Evolutionary conservation across 2,888 invertebrate species (phyloP).

Genomic region (Syritta pipiens): DNA sequence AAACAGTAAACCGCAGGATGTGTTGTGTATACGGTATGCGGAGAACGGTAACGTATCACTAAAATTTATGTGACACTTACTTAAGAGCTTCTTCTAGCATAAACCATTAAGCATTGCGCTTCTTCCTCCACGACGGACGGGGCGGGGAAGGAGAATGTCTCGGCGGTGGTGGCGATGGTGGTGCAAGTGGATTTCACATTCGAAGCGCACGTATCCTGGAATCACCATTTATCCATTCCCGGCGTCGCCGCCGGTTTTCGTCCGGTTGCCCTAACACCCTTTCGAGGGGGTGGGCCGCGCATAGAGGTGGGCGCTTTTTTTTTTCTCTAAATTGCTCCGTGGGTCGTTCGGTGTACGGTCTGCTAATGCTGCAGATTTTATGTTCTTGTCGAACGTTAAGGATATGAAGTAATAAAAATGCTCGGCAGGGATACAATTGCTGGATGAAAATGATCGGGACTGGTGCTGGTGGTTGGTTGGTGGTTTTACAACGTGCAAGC

Average conservation of each 20-base stretch:
- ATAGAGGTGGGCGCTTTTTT: conserved; percentile 9
- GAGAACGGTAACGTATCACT: conserved; percentile 70
- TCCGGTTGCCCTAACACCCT: conserved; percentile 31
- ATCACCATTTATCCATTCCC: conserved; percentile 68
- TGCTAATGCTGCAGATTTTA: conserved; percentile 58
- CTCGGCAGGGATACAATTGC: conserved; percentile 66
- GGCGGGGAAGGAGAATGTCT: conserved; percentile 5
- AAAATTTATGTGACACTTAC: conserved; percentile 72
- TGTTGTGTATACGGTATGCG: conserved; percentile 64
- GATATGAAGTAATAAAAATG: conserved; percentile 69
- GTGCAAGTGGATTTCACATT: conserved; percentile 68
- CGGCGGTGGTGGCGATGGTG: conserved; percentile 18
- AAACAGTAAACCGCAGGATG: conserved; percentile 68
- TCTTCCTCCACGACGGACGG: conserved; percentile 37
- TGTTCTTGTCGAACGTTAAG: conserved; percentile 68
- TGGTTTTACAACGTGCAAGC: conserved; percentile 55
- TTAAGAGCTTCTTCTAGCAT: conserved; percentile 71
- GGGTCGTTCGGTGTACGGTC: conserved; percentile 31
- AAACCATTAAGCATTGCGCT: conserved; percentile 71
- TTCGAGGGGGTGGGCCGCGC: background rate
- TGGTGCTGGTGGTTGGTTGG: too few species aligned
- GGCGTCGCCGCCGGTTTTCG: conserved; percentile 52
- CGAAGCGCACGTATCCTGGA: conserved; percentile 68
- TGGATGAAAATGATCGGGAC: conserved; percentile 45
- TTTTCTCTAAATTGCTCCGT: conserved; percentile 48